phyloP scores from a whole-genome alignment of 2,797 vertebrate genomes.

The Gallinago stenura region DNA sequence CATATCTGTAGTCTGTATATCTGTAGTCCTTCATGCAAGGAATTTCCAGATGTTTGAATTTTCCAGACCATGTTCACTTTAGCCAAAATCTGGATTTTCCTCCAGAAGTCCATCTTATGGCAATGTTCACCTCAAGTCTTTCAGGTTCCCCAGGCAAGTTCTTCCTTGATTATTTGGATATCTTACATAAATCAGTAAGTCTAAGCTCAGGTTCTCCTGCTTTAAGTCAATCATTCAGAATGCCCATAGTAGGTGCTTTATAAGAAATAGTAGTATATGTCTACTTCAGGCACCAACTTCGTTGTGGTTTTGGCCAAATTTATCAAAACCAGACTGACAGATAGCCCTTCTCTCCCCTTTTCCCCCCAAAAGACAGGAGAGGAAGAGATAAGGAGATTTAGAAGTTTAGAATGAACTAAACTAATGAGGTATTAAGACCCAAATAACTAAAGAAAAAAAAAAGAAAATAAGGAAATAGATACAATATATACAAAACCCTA shows the following conservation, averaged over 20 bases:
- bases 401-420: too few species aligned
- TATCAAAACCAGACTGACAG: too few species aligned
- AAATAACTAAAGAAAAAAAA: too few species aligned
- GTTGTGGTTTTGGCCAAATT: too few species aligned
- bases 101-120: neutral
- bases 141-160: neutral
- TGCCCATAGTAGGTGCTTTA: neutral
- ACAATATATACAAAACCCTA: too few species aligned
- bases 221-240: neutral
- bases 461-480: too few species aligned
- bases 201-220: neutral
- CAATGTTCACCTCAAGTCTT: neutral
- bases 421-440: too few species aligned
- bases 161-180: neutral
- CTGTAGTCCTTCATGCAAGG: neutral
- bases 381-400: too few species aligned
- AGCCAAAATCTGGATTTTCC: neutral
- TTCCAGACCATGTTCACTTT: neutral
- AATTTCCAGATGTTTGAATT: neutral
- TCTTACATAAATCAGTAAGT: neutral
- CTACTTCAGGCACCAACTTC: neutral
- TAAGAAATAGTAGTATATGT: neutral
- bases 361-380: too few species aligned
- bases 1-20: too few species aligned
- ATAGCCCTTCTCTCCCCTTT: too few species aligned